Evolutionary conservation across 1,140 invertebrate genomes (phyloP).

Genomic region (Leguminivora glycinivorella): DNA sequence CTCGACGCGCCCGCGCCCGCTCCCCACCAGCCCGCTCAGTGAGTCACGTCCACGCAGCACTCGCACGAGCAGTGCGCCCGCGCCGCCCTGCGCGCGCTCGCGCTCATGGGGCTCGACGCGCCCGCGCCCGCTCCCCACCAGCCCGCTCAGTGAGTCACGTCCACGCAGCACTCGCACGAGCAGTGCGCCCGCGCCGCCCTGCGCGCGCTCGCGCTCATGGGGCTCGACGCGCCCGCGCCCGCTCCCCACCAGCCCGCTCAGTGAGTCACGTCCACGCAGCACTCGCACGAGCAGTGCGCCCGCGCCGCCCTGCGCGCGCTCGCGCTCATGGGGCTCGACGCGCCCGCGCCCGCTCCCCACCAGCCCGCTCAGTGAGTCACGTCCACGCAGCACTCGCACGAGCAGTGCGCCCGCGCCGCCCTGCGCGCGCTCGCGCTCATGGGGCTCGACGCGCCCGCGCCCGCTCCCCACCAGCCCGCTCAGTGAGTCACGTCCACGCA

Average conservation of each 20-base stretch:
- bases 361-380: constrained; percentile 13
- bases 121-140: too few species aligned
- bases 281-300: constrained; percentile 94
- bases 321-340: constrained; percentile 91
- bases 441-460: constrained; percentile 87
- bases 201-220: constrained; percentile 90
- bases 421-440: constrained; percentile 91
- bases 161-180: constrained; percentile 92
- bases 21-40: constrained; percentile 16
- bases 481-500: constrained; percentile 82
- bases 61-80: constrained; percentile 95
- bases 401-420: too few species aligned
- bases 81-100: constrained; percentile 91
- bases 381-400: constrained; percentile 92
- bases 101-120: constrained; percentile 90
- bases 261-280: constrained; percentile 83
- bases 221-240: constrained; percentile 86
- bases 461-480: constrained; percentile 13
- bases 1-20: constrained; percentile 86
- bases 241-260: constrained; percentile 18
- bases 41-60: constrained; percentile 83
- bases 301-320: constrained; percentile 92
- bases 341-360: too few species aligned
- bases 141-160: constrained; percentile 51
- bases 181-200: too few species aligned